These are phyloP conservation scores for Dicrurus megarhynchus DNA, from an alignment of 2,113 vertebrate genomes.

Conservation along the genomic window DNA sequence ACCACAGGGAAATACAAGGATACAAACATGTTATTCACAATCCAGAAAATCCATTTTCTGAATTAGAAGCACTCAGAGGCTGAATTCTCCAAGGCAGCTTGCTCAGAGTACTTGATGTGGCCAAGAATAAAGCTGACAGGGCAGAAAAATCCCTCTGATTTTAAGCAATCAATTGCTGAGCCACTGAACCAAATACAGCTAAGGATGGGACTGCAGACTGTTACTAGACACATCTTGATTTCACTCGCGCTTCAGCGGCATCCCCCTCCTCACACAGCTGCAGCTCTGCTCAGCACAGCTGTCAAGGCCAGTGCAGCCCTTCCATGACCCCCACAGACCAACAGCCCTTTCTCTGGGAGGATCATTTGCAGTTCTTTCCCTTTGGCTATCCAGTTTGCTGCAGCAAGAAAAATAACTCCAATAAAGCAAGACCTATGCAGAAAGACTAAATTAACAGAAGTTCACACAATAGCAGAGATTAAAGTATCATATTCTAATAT, in stretches of 20 bases:
- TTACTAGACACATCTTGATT: background rate
- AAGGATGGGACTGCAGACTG: background rate
- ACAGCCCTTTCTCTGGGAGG: background rate
- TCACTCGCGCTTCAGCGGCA: background rate
- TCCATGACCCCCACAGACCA: background rate
- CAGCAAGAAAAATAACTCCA: background rate
- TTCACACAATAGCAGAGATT: background rate
- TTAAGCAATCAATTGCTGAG: slow-evolving; percentile 2
- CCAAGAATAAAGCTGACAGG: slow-evolving; percentile 29
- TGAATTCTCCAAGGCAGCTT: slow-evolving; percentile 8
- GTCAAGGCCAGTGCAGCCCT: background rate
- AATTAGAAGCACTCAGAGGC: slow-evolving; percentile 1
- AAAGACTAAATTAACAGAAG: background rate
- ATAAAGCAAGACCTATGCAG: background rate
- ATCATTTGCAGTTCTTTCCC: background rate
- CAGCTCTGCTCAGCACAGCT: background rate
- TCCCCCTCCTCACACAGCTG: background rate
- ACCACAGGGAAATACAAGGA: background rate
- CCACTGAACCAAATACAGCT: background rate
- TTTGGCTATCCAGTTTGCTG: background rate
- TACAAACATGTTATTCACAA: background rate
- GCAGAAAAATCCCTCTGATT: background rate
- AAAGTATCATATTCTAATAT: background rate
- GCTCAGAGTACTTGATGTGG: background rate
- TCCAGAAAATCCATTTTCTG: slow-evolving; percentile 7